Conservation (phyloP, 1,140 invertebrate genomes). For the Magallana ariakensis region DNA sequence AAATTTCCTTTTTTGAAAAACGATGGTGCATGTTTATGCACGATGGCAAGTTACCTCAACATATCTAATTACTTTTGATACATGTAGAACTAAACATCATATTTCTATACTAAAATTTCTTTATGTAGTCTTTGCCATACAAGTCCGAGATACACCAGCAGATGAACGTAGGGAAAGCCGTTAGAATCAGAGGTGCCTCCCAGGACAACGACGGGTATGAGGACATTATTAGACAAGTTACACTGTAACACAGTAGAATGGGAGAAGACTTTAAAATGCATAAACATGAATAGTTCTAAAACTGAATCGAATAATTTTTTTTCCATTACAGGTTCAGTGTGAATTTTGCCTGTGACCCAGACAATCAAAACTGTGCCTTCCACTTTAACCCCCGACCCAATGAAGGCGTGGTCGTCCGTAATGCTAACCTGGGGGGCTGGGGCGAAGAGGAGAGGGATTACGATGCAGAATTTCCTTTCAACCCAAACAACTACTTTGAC, state of each 20-base stretch:
- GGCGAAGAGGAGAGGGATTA: conserved; percentile 88
- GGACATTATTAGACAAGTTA: background rate
- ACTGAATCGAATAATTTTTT: no score
- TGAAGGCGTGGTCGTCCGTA: conserved; percentile 85
- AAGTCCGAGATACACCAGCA: conserved; percentile 62
- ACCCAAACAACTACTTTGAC: conserved; percentile 86
- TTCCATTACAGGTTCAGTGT: conserved; percentile 64
- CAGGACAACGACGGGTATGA: conserved; percentile 65
- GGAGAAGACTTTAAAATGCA: no score
- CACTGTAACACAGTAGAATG: no score
- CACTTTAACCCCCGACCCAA: conserved; percentile 85
- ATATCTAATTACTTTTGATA: no score
- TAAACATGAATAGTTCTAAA: no score
- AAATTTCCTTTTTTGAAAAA: no score
- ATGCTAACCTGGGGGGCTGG: conserved; percentile 82
- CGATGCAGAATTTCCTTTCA: conserved; percentile 84
- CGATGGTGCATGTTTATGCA: no score
- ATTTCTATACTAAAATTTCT: no score
- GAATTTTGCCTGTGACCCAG: conserved; percentile 67
- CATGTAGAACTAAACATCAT: no score
- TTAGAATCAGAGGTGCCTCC: conserved; percentile 64
- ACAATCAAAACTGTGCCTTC: conserved; percentile 83
- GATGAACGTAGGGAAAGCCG: conserved; percentile 65
- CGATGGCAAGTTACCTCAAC: no score
- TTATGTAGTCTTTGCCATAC: conserved; percentile 55